Base-by-base conservation (phyloP, 2,113 vertebrate species). In the Tympanuchus pallidicinctus region DNA sequence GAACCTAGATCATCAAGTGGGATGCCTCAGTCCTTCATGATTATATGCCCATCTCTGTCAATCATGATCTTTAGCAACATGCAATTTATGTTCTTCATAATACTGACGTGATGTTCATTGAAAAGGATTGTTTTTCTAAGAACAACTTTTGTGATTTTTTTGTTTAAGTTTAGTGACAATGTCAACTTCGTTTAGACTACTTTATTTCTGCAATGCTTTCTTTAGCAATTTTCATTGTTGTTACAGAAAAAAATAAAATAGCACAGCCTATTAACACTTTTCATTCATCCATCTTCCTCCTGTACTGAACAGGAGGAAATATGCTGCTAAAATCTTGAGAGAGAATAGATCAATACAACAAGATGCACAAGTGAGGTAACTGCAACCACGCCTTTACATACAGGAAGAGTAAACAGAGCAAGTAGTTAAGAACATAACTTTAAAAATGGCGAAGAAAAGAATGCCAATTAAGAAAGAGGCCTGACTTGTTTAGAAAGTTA, bases 141-240 rank as follows among this genome's bases (percentile, higher is more conserved):
- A 91, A 86, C 77, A 78, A 77, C 15, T 64, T n/a, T 34, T 82
- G 19, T 11, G 24, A 80, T 61, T 25, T 27, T 27, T 27, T 40
- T 6, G 4, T 94, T 94, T 52, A 38, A 65, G 2, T 3, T 88
- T 83, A 52, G 43, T 88, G 70, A 38, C 59, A 91, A 11, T 43
- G 11, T 57, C 59, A 77, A 6, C 56, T 56, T 89, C 21, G 45
- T 80, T 64, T 88, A 66, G 60, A 47, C 17, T 48, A 18, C 64
- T 76, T 82, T 87, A 60, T 85, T 92, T 70, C 56, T 56, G n/a
- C 9, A 15, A 36, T 54, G 11, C 45, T 90, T 92, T 65, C 47
- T 92, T 86, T 48, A 57, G 57, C 65, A 56, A 50, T 71, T 87
- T 95, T 87, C 52, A 63, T 75, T 73, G 34, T 64, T 92, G 21